phyloP scores from a whole-genome alignment of 64 coral and sea anemone species.

The Montipora capricornis region DNA sequence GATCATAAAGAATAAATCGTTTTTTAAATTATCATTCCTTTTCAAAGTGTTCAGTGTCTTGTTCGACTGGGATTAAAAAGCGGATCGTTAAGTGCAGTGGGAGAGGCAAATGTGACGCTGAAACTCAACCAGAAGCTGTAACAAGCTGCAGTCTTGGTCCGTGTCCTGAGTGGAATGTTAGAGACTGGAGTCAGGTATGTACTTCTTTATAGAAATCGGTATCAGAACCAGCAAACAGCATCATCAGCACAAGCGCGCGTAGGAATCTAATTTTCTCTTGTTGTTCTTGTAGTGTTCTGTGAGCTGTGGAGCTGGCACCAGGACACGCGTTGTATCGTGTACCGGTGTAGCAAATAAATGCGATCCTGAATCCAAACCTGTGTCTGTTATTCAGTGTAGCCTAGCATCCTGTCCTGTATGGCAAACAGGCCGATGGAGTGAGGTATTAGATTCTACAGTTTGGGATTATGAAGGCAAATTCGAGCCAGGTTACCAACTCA shows the following conservation, averaged over 20 bases:
- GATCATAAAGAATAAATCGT: neutral
- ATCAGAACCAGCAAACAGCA: neutral
- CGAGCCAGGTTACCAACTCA: too few relatives aligned
- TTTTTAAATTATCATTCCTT: neutral
- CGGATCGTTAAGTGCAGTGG: slow-evolving; percentile 42
- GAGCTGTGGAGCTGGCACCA: slow-evolving; percentile 64
- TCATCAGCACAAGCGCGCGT: neutral
- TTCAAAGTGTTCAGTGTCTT: slow-evolving; percentile 49
- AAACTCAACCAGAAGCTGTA: slow-evolving; percentile 17
- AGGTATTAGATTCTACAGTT: slow-evolving; percentile 5
- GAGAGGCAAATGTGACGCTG: slow-evolving; percentile 11
- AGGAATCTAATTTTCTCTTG: neutral
- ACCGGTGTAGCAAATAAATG: slow-evolving; percentile 23
- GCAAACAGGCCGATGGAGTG: slow-evolving; percentile 49
- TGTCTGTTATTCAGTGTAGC: neutral
- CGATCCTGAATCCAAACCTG: slow-evolving; percentile 23
- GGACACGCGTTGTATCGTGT: slow-evolving; percentile 33
- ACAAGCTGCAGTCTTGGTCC: slow-evolving; percentile 27
- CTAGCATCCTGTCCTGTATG: slow-evolving; percentile 33
- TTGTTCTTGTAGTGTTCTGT: slow-evolving; percentile 52
- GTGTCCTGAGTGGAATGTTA: slow-evolving; percentile 58
- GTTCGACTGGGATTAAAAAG: slow-evolving; percentile 22
- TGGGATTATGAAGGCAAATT: neutral
- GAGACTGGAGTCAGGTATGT: slow-evolving; percentile 42
- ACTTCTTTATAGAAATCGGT: neutral